Evolutionary conservation across 2,888 invertebrate genomes (phyloP).

Genomic region (Drosophila greeni): DNA sequence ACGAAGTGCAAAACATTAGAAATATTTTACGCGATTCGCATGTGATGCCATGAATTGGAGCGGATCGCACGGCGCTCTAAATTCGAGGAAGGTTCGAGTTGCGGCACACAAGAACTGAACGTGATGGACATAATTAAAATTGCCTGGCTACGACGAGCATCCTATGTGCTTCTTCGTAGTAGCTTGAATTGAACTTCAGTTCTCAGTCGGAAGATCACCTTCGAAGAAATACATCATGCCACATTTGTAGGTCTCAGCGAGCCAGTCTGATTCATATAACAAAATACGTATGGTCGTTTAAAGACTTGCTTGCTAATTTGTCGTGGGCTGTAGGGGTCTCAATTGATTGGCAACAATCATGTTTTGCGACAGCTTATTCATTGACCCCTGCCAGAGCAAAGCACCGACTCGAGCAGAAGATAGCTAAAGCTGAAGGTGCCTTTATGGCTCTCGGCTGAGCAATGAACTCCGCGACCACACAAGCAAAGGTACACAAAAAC

Average conservation of each 20-base stretch:
- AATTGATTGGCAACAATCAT: constrained; percentile 60
- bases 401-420: background rate
- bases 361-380: constrained; percentile 19
- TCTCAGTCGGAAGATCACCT: constrained; percentile 7
- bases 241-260: background rate
- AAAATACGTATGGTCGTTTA: constrained; percentile 37
- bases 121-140: constrained; percentile 10
- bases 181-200: background rate
- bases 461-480: constrained; percentile 50
- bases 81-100: constrained; percentile 13
- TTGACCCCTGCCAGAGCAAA: constrained; percentile 18
- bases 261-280: constrained; percentile 9
- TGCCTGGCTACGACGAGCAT: background rate
- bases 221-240: background rate
- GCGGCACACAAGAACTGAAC: constrained; percentile 19
- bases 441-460: constrained; percentile 54
- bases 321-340: constrained; percentile 51
- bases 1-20: constrained; percentile 33
- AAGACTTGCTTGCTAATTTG: constrained; percentile 29
- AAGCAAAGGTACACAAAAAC: constrained; percentile 1
- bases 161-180: background rate
- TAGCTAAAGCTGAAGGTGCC: constrained; percentile 55
- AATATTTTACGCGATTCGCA: constrained; percentile 51
- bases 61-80: constrained; percentile 2
- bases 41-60: constrained; percentile 50